These are phyloP conservation scores for Chromobotia macracanthus DNA, from an alignment of 2,797 vertebrate genomes.

Conservation along the genomic window DNA sequence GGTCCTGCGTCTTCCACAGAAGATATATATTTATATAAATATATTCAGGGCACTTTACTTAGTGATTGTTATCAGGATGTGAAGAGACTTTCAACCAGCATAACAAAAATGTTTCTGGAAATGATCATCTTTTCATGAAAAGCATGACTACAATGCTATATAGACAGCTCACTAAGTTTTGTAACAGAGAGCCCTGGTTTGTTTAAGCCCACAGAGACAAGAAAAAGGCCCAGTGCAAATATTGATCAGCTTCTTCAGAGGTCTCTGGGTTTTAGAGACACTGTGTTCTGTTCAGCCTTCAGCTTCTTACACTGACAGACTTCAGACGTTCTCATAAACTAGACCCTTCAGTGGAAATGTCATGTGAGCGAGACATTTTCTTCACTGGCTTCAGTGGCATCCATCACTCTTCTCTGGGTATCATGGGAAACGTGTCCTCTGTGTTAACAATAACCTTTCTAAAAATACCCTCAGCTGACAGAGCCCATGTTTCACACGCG, in stretches of 20 bases:
- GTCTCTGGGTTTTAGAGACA: not conserved
- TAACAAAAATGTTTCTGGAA: no score
- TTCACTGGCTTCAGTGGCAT: slow-evolving; percentile 48
- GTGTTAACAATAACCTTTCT: slow-evolving; percentile 78
- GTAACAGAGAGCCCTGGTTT: not conserved
- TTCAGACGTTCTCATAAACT: not conserved
- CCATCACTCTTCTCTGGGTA: slow-evolving; percentile 63
- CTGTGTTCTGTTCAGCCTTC: not conserved
- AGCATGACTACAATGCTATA: not conserved
- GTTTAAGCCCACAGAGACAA: not conserved
- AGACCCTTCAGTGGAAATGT: slow-evolving; percentile 21
- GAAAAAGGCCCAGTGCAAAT: not conserved
- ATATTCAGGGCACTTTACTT: no score
- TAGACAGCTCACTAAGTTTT: not conserved
- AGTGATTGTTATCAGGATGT: no score
- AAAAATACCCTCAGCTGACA: slow-evolving; percentile 77
- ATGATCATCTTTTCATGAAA: not conserved
- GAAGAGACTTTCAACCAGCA: no score
- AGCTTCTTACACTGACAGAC: not conserved
- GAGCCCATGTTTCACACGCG: slow-evolving; percentile 69
- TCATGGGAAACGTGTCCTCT: slow-evolving; percentile 77
- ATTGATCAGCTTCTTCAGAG: not conserved
- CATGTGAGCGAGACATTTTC: slow-evolving; percentile 52
- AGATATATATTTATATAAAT: no score
- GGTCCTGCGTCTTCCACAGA: no score